Percentiles rank a stretch among this genome's conserved stretches.
These are phyloP conservation scores for Cyprinodon variegatus DNA, from an alignment of 2,113 vertebrate species.

Conservation along the genomic window DNA sequence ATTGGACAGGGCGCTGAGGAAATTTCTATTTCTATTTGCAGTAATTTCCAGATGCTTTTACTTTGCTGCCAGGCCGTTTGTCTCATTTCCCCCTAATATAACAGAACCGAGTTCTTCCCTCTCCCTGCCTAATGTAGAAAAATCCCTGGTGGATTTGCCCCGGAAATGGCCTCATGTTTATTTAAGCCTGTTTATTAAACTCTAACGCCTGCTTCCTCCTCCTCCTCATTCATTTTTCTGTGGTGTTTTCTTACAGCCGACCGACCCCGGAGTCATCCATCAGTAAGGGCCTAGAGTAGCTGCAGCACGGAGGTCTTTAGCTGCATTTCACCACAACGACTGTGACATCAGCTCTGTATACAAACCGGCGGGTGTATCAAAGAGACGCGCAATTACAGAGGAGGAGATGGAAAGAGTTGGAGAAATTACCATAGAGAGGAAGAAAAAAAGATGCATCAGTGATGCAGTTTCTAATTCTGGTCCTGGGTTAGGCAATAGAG, in stretches of 20 bases:
- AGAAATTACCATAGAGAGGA: constrained; percentile 20
- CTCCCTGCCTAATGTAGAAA: constrained; percentile 35
- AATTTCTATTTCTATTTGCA: constrained; percentile 34
- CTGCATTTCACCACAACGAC: constrained; percentile 64
- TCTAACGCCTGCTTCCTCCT: constrained; percentile 37
- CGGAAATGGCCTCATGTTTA: constrained; percentile 74
- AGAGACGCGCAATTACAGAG: constrained; percentile 75
- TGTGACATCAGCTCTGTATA: constrained; percentile 58
- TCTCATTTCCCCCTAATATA: constrained; percentile 3
- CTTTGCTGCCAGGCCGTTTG: constrained; percentile 23
- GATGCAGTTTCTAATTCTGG: constrained; percentile 66
- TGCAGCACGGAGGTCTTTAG: constrained; percentile 34
- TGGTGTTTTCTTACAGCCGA: constrained; percentile 52
- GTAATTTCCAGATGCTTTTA: constrained; percentile 31
- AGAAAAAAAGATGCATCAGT: constrained; percentile 21
- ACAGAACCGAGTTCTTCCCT: constrained; percentile 18
- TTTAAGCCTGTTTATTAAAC: constrained; percentile 62
- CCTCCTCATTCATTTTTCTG: constrained; percentile 49
- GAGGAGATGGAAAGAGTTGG: constrained; percentile 39
- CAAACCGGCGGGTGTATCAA: constrained; percentile 78
- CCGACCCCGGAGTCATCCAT: constrained; percentile 59
- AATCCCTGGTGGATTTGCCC: constrained; percentile 41
- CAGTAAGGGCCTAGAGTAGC: constrained; percentile 54
- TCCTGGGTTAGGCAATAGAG: constrained; percentile 49
- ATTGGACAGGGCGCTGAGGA: constrained; percentile 40